Conservation (phyloP, 2,797 vertebrate genomes). For the Acanthurus leucopareius region DNA sequence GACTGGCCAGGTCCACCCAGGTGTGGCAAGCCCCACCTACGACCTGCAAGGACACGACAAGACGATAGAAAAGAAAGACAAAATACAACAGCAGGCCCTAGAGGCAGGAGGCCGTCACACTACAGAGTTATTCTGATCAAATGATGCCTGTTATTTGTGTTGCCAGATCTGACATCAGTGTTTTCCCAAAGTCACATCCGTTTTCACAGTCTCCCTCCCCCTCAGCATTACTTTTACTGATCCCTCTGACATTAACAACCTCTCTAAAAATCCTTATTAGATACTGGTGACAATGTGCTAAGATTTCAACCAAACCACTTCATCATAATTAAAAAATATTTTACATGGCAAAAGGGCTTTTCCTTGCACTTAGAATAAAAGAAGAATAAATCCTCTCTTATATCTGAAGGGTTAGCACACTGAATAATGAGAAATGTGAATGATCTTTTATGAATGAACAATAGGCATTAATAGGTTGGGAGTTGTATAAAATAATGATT, state of each 20-base stretch:
- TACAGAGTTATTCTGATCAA: not conserved
- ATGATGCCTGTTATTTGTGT: not conserved
- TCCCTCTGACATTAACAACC: conserved; percentile 1
- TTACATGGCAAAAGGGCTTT: not conserved
- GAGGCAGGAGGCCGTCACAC: too few species aligned
- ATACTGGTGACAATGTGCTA: conserved; percentile 4
- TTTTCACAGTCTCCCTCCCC: not conserved
- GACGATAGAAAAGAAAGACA: too few species aligned
- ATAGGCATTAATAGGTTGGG: too few species aligned
- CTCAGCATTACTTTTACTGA: not conserved
- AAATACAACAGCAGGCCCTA: too few species aligned
- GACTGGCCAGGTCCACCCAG: too few species aligned
- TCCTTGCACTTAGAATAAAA: not conserved
- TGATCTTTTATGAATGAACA: too few species aligned
- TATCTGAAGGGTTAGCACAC: not conserved
- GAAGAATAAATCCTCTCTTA: not conserved
- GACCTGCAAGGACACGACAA: too few species aligned
- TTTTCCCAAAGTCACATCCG: not conserved
- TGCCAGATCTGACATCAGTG: not conserved
- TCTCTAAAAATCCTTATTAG: not conserved
- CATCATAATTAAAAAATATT: not conserved
- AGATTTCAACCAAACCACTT: not conserved
- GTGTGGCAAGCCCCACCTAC: too few species aligned
- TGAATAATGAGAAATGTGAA: not conserved
- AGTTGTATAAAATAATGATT: too few species aligned